Base-by-base conservation (phyloP, 2,888 invertebrate genomes). In the Plagiodera versicolora region DNA sequence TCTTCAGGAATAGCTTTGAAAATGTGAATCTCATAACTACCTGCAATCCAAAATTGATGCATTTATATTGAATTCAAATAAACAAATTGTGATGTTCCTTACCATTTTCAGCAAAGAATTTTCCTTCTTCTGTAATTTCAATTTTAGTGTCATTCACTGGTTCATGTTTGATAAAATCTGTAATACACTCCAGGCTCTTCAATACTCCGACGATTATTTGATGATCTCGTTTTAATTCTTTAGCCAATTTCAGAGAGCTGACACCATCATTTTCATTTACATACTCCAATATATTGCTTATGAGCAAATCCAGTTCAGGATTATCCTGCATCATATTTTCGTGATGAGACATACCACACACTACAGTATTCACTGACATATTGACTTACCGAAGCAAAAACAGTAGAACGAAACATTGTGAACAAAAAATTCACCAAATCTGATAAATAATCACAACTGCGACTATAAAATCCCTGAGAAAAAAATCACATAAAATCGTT, bases 11-110 rank as follows among this genome's bases (percentile, higher is more conserved):
- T 83, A 57, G 88, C 86, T 70, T 88, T 85, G 79, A 86, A 98
- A 9, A 98, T 83, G 0, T 87, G 82, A 45, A 92, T 97, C 82
- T 99, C 99, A 78, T 98, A 95, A 76, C 98, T 98, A 1, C 98
- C 79, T 79, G 65, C n/a, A 70, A 65, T 14, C 24, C 3, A 35
- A 32, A 44, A 44, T 46, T 58, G 39, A 18, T 24, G 3, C 24
- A 24, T 5, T 24, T 24, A 24, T 6, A 24, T 24, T 6, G 6
- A 18, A 51, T 18, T 17, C 3, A 39, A 4, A 39, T 32, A 32
- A 24, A 24, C 10, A 32, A 49, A 57, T 28, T 0, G n/a, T n/a
- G n/a, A n/a, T n/a, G 6, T 48, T 30, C 49, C 48, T 54, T 70
- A 79, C 81, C 98, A 70, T 89, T 86, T 51, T 87, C 84, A 16